These are phyloP conservation scores for Drosophila bunnanda DNA, from an alignment of 2,888 invertebrate genomes.

Conservation along the genomic window DNA sequence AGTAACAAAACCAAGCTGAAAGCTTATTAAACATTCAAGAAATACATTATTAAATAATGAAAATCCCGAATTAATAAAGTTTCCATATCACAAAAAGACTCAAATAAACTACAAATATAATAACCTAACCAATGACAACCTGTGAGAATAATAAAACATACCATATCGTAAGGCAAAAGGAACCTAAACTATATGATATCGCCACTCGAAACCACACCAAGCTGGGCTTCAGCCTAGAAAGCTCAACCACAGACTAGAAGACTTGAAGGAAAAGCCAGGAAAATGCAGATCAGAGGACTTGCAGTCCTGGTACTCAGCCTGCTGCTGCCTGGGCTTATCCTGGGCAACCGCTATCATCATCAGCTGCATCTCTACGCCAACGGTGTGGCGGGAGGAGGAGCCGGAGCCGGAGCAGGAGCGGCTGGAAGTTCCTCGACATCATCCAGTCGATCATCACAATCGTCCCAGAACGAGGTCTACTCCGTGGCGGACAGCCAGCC, in stretches of 20 bases:
- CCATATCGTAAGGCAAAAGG: slow-evolving; percentile 1
- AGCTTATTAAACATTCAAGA: background rate
- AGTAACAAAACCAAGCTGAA: background rate
- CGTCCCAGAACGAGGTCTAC: slow-evolving; percentile 76
- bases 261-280: slow-evolving; percentile 15
- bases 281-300: slow-evolving; percentile 39
- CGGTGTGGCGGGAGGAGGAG: slow-evolving; percentile 27
- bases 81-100: slow-evolving; percentile 15
- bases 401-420: no score
- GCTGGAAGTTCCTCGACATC: slow-evolving; percentile 19
- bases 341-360: slow-evolving; percentile 63
- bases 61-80: slow-evolving; percentile 11
- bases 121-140: slow-evolving; percentile 1
- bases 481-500: slow-evolving; percentile 80
- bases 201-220: background rate
- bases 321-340: slow-evolving; percentile 40
- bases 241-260: slow-evolving; percentile 29
- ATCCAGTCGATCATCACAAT: slow-evolving; percentile 26
- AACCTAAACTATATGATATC: slow-evolving; percentile 12
- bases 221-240: slow-evolving; percentile 35
- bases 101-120: background rate
- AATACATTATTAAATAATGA: background rate
- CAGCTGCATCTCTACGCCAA: slow-evolving; percentile 65
- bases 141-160: slow-evolving; percentile 4
- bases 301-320: slow-evolving; percentile 49